Conservation (phyloP, 64 coral and sea anemone species). For the Acropora tenuis region DNA sequence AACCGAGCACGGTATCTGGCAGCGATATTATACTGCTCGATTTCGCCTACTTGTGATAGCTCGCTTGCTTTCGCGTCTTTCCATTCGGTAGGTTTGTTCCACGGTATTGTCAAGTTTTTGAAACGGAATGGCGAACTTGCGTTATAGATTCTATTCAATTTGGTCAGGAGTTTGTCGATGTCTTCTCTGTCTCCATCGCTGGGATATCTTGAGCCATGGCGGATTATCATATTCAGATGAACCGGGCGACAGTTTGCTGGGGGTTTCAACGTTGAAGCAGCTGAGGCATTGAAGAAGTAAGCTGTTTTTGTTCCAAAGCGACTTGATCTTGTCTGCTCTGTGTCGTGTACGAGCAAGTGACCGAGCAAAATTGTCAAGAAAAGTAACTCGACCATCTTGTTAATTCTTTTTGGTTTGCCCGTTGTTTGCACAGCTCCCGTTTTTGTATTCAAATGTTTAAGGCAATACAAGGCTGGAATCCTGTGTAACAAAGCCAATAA, state of each 20-base stretch:
- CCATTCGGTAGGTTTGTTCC: slow-evolving; percentile 32
- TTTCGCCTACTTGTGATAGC: slow-evolving; percentile 41
- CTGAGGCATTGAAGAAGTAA: slow-evolving; percentile 17
- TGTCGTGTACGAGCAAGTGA: background rate
- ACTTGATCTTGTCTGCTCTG: background rate
- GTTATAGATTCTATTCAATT: slow-evolving; percentile 62
- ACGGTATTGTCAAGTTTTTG: slow-evolving; percentile 57
- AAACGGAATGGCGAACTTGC: slow-evolving; percentile 38
- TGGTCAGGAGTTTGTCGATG: slow-evolving; percentile 39
- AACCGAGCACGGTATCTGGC: slow-evolving; percentile 52
- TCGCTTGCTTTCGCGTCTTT: slow-evolving; percentile 37
- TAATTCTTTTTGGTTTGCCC: background rate
- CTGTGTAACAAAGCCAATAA: too few relatives aligned
- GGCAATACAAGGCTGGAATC: too few relatives aligned
- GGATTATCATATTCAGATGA: slow-evolving; percentile 69
- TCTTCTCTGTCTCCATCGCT: slow-evolving; percentile 17
- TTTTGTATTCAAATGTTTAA: too few relatives aligned
- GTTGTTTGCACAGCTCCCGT: too few relatives aligned
- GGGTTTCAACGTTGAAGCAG: background rate
- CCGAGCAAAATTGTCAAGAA: background rate
- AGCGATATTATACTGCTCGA: slow-evolving; percentile 68
- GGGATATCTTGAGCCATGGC: slow-evolving; percentile 74
- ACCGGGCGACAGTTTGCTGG: slow-evolving; percentile 48
- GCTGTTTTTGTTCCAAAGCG: slow-evolving; percentile 58
- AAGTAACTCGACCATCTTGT: background rate